Base-by-base conservation (phyloP, 2,797 vertebrate species). In the Columba guinea region DNA sequence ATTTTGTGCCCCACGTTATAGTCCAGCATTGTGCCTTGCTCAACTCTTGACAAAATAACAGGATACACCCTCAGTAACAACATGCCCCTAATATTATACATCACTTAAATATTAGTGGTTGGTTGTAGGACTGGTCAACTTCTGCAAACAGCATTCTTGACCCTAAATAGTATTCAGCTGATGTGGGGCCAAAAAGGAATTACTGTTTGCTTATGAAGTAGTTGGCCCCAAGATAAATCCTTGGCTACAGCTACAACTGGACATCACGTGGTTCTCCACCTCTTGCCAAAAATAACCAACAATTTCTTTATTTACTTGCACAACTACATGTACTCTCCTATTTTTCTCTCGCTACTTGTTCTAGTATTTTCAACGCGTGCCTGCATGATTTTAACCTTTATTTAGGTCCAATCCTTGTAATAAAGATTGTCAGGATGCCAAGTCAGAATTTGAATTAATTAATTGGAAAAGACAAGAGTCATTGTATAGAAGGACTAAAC, bases 261-360 rank as follows among this genome's bases (percentile, higher is more conserved):
- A 51, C 80, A 39, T 86, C 85, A 91, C 55, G 14, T 84, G 74
- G 52, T 89, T 70, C 86, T 80, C 93, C 84, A 92, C 60, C 78
- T 87, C 92, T 79, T 84, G 77, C 91, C 89, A 91, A 87, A 90
- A 88, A 88, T 84, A 96, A 91, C 94, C 83, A 84, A 73, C 55
- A 64, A 76, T 89, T 39, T 39, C 39, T 39, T 86, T 93, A 94
- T 89, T 96, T 93, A 93, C 74, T 94, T 84, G 68, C 67, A 91
- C 88, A 82, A 93, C 88, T 84, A 69, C 81, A 48, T 13, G 30
- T 89, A 89, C 84, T 84, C 84, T 62, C 59, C 80, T 95, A n/a
- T 94, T 95, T 94, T 81, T 86, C 83, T 88, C 63, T 74, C 44
- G 5, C 83, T 94, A 41, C 69, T 90, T 49, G 34, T 77, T 77